A percentile compares a stretch with the other conserved stretches of the same genome.
Conservation (phyloP, 2,888 invertebrate species). For the Idaea dimidiata region DNA sequence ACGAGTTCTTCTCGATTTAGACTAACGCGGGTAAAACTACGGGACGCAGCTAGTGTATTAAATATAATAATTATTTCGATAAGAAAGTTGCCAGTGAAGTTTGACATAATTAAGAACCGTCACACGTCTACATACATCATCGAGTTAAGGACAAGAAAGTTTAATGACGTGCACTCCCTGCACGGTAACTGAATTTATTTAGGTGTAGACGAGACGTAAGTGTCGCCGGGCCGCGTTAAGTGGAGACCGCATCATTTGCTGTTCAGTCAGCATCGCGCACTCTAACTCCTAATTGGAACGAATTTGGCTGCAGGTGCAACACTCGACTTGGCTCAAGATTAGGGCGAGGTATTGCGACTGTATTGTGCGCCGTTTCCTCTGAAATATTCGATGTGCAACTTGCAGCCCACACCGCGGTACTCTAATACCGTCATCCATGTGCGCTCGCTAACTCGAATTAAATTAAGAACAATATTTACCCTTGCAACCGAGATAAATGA, state of each 20-base stretch:
- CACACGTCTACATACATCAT: conserved; percentile 50
- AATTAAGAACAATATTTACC: conserved; percentile 80
- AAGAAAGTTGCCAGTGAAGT: conserved; percentile 42
- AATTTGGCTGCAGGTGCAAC: conserved; percentile 80
- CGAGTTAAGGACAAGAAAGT: conserved; percentile 68
- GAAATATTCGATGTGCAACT: conserved; percentile 76
- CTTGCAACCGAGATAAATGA: conserved; percentile 70
- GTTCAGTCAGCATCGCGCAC: conserved; percentile 75
- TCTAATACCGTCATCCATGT: conserved; percentile 56
- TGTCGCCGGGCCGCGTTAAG: conserved; percentile 69
- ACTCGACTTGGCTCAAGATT: conserved; percentile 79
- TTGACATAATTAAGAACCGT: conserved; percentile 61
- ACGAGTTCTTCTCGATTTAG: no score
- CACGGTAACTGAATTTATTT: conserved; percentile 73
- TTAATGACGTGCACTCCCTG: conserved; percentile 72
- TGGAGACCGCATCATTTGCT: conserved; percentile 79
- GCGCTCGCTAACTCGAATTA: conserved; percentile 71
- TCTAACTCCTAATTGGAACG: conserved; percentile 80
- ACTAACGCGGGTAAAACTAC: no score
- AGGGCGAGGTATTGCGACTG: conserved; percentile 74
- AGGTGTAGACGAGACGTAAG: conserved; percentile 69
- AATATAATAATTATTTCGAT: conserved; percentile 8
- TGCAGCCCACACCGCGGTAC: conserved; percentile 53
- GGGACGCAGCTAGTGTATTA: neutral
- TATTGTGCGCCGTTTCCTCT: conserved; percentile 66